These are phyloP conservation scores for Podarcis lilfordi DNA, from an alignment of 2,797 vertebrate genomes.

Conservation along the genomic window DNA sequence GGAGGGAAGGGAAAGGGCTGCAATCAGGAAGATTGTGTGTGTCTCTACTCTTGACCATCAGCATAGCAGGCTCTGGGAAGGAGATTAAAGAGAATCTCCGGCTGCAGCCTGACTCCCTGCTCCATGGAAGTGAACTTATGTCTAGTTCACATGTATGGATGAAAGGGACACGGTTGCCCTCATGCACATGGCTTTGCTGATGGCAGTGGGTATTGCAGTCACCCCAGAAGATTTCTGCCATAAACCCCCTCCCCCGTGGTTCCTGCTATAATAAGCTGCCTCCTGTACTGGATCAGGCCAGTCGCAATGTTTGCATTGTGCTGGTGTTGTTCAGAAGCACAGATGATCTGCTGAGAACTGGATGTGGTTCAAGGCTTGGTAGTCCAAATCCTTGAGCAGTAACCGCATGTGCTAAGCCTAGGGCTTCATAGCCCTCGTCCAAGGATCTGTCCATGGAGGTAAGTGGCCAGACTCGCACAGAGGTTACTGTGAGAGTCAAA, in stretches of 20 bases:
- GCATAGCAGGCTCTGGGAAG: not conserved
- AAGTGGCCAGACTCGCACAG: not conserved
- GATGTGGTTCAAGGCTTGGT: not conserved
- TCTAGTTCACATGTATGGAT: not conserved
- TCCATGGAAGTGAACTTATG: not conserved
- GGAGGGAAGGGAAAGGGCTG: not conserved
- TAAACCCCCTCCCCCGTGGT: not conserved
- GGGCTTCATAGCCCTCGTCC: not conserved
- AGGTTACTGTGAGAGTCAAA: not conserved
- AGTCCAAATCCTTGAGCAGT: too few species aligned
- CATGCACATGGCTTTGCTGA: not conserved
- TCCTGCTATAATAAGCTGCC: too few species aligned
- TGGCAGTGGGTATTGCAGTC: too few species aligned
- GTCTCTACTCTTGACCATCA: too few species aligned
- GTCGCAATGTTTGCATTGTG: not conserved
- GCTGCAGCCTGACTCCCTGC: not conserved
- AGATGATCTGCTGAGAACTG: not conserved
- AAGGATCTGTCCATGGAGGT: not conserved
- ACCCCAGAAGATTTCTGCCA: not conserved
- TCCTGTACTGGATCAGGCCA: not conserved
- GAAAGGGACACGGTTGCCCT: not conserved
- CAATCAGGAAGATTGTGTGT: not conserved
- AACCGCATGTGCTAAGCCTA: not conserved
- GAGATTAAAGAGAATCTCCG: not conserved
- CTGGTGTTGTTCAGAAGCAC: not conserved